Base-by-base conservation (phyloP, 2,797 vertebrate genomes). In the Sarcophilus harrisii region DNA sequence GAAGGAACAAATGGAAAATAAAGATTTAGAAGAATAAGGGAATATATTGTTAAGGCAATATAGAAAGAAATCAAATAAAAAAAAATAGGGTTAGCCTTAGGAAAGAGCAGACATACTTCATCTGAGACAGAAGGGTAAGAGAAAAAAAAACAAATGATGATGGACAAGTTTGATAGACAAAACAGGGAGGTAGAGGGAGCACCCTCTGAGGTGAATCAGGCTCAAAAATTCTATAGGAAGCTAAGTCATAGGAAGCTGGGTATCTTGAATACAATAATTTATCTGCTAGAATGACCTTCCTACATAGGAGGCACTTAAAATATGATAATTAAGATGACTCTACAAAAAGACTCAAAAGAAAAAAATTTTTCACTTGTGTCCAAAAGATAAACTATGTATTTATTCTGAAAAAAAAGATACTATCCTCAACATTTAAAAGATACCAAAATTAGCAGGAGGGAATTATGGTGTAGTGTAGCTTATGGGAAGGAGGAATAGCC, bases 341-440 rank as follows among this genome's bases (percentile, higher is more conserved):
- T 93, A 45, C 92, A n/a, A 55, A 52, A 94, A 91, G 91, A 49
- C 24, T 91, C 62, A 93, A 18, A n/a, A 62, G 30, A 96, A 90
- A 28, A 57, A 89, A 6, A 58, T 0, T 52, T 62, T 90, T 95
- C 62, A 38, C 54, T 55, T 66, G 30, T n/a, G 14, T 95, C 95
- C 58, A 55, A 91, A 96, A 59, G 91, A 87, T 9, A 18, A 57
- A 62, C 49, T 60, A 54, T 54, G 58, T 66, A 89, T 2, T 93
- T 52, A 58, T 60, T 90, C 87, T 0, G 10, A 12, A 93, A 90
- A 93, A 90, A 49, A 73, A 60, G 49, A 29, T 32, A 58, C 52
- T 90, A 49, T 9, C 89, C 59, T 49, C 92, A 21, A 29, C 62
- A 1, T 28, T 52, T 62, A 90, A 57, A 81, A 57, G 28, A 91